Conservation (phyloP, 2,888 invertebrate species). For the Acrobasis consociella region DNA sequence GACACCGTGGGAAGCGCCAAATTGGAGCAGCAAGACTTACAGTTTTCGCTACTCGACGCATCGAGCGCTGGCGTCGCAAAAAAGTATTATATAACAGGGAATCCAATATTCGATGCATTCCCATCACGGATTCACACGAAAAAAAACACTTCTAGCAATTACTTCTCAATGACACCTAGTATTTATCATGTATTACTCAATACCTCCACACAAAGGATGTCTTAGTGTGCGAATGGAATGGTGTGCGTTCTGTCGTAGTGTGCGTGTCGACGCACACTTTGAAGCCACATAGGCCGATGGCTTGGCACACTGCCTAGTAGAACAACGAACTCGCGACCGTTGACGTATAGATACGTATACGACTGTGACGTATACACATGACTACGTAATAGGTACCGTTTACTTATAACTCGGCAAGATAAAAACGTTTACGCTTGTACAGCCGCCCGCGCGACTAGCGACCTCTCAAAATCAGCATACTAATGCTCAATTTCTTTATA, state of each 20-base stretch:
- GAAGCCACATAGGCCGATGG: slow-evolving; percentile 72
- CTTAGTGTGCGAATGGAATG: slow-evolving; percentile 37
- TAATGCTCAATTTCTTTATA: slow-evolving; percentile 28
- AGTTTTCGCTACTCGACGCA: slow-evolving; percentile 23
- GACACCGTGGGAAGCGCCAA: slow-evolving; percentile 19
- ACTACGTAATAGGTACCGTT: slow-evolving; percentile 59
- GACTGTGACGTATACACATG: slow-evolving; percentile 56
- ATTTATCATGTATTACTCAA: slow-evolving; percentile 63
- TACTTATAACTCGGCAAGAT: slow-evolving; percentile 46
- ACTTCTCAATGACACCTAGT: slow-evolving; percentile 59
- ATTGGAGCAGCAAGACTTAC: slow-evolving; percentile 1
- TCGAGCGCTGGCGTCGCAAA: slow-evolving; percentile 27
- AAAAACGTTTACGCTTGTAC: slow-evolving; percentile 34
- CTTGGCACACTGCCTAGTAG: slow-evolving; percentile 82
- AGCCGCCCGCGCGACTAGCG: slow-evolving; percentile 16
- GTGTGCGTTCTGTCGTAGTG: slow-evolving; percentile 31
- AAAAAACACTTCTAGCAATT: slow-evolving; percentile 49
- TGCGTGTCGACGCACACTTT: too few species aligned
- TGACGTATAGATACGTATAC: slow-evolving; percentile 59
- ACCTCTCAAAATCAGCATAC: slow-evolving; percentile 18
- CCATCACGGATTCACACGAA: slow-evolving; percentile 47
- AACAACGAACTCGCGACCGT: slow-evolving; percentile 74
- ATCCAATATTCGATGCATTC: slow-evolving; percentile 47
- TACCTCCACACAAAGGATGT: slow-evolving; percentile 40
- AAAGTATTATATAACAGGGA: slow-evolving; percentile 52